Evolutionary conservation across 2,888 invertebrate species (phyloP).

Genomic region (Ypsolopha scabrella): DNA sequence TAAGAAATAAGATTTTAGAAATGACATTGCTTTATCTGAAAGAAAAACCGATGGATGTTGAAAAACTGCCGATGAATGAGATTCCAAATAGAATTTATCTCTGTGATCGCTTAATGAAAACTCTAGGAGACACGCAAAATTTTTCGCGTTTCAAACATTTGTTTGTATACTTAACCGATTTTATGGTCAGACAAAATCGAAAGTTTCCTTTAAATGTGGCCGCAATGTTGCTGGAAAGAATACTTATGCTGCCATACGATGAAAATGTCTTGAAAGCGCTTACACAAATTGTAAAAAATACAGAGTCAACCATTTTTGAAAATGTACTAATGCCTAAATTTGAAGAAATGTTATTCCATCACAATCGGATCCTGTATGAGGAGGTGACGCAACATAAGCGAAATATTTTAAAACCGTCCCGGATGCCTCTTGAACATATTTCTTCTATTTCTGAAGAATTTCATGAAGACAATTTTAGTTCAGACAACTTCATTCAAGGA

Average conservation of each 20-base stretch:
- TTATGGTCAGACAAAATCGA: conserved; percentile 24
- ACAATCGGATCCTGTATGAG: conserved; percentile 17
- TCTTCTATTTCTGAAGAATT: no score
- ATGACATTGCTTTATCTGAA: conserved; percentile 33
- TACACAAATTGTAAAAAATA: conserved; percentile 30
- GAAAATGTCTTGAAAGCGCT: conserved; percentile 24
- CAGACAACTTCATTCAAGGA: no score
- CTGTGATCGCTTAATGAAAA: conserved; percentile 36
- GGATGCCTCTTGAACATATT: background rate
- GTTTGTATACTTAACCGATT: conserved; percentile 35
- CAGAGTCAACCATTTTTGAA: conserved; percentile 27
- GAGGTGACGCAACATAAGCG: conserved; percentile 19
- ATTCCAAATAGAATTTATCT: conserved; percentile 13
- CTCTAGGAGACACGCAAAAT: conserved; percentile 42
- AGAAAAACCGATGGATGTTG: conserved; percentile 12
- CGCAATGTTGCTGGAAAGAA: conserved; percentile 35
- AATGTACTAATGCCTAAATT: conserved; percentile 27
- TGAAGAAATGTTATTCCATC: conserved; percentile 24
- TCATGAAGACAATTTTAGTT: no score
- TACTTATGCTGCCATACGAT: conserved; percentile 42
- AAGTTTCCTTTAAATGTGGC: conserved; percentile 26
- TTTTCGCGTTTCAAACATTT: conserved; percentile 45
- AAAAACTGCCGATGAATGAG: conserved; percentile 23
- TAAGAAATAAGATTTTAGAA: conserved; percentile 27
- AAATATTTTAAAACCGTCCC: background rate